Base-by-base conservation (phyloP, 2,797 vertebrate genomes). In the Crypturellus tataupa region DNA sequence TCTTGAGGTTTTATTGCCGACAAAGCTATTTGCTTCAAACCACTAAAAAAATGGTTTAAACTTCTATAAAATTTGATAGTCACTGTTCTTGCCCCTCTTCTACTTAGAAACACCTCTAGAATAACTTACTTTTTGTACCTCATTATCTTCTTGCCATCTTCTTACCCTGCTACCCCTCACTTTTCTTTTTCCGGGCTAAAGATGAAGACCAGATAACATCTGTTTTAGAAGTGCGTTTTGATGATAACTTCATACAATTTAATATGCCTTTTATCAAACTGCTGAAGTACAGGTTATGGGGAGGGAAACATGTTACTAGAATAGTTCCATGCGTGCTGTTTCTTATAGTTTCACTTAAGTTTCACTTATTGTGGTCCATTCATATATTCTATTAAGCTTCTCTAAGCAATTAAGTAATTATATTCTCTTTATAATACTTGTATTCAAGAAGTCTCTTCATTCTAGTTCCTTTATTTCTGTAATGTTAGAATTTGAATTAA, bases 381-480 rank as follows among this genome's bases (percentile, higher is more conserved):
- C 46, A 49, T 44, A 23, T 6, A 8, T 68, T 83, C 35, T 63
- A 72, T 40, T 10, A 42, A 79, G 51, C 5, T 46, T 33, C 8
- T 37, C 20, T 0, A 2, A 70, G 33, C 33, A 35, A 33, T 16
- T 0, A 2, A 70, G 33, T 29, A 35, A 33, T 13, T 78, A 42
- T 49, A 12, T 37, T 35, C 53, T 1, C 35, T 49, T 21, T 58
- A 17, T 56, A 7, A 49, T 70, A 47, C 35, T 78, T 39, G 39
- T 3, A 24, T 75, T 35, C 33, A 64, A 42, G 39, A 42, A 64
- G 25, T 64, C 39, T 42, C 21, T 64, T 18, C 17, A 12, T 8
- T 16, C 25, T 39, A 25, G 53, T 39, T 39, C 12, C 24, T 39
- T 27, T 39, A 37, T 63, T 63, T 37, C 60, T 39, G 10, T 40